Evolutionary conservation across 2,797 vertebrate genomes (phyloP), one percentile per base, ranked within the genome.

Genomic region (Hirundo rustica): DNA sequence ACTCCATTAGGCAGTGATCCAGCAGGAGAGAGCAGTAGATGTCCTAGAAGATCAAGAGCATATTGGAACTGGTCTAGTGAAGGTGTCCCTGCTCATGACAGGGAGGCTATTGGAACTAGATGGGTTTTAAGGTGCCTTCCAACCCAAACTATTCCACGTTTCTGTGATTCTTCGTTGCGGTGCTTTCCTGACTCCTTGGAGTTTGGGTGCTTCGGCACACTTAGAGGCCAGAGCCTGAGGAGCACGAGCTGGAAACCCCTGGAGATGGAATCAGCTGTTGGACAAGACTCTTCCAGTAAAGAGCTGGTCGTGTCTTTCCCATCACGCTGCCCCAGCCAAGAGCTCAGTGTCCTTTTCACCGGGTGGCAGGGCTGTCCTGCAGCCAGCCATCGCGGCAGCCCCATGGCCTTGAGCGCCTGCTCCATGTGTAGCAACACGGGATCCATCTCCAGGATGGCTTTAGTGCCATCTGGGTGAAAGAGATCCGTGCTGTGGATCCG

Each of bases 321-420:
- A 2, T 26, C 2, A 0, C 2, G 0, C 7, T 50, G 45, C 7
- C 2, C 2, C 2, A 42, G 55, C 47, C 32, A 10, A 8, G 73
- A 66, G 73, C 60, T 5, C 0, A 0, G 44, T 26, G 45, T 36
- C 27, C 57, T 45, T 58, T 2, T 0, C 1, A 1, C 1, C 0
- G 1, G 32, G 34, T 16, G 42, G 7, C 8, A 2, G 34, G 12
- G 21, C 53, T 21, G 11, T 26, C 26, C 26, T 55, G 45, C 47
- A 64, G 11, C n/a, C n/a, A 26, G 64, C 50, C 34, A 13, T 15
- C 15, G 0, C 58, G 15, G 51, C 57, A 60, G 48, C 71, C 16
- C 60, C 4, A 0, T 16, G 54, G 47, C 77, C 62, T 26, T 25
- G 38, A 51, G 66, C 42, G 25, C 13, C 73, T 91, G 75, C 58